These are phyloP conservation scores for Microcebus tavaratra DNA, from an alignment of 2,113 vertebrate species.

Conservation along the genomic window DNA sequence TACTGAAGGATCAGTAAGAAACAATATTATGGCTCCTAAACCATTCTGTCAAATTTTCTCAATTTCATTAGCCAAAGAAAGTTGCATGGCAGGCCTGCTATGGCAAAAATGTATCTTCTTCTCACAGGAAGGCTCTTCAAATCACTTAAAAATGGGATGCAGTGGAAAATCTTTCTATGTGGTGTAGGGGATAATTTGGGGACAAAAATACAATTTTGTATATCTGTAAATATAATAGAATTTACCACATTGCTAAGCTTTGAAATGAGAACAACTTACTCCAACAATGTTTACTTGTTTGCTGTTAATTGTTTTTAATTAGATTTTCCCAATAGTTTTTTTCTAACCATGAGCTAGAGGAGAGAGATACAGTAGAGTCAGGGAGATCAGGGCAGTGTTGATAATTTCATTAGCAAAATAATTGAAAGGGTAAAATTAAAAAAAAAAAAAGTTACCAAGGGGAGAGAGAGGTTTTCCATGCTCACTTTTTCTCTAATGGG, in stretches of 20 bases:
- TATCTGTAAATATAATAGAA: background rate
- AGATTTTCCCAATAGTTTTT: background rate
- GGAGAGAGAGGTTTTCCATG: rapidly evolving
- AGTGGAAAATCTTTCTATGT: background rate
- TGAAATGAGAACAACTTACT: background rate
- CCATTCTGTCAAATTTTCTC: background rate
- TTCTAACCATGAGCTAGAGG: background rate
- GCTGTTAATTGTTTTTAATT: background rate
- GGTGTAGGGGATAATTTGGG: background rate
- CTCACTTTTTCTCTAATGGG: background rate
- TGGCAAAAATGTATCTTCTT: background rate
- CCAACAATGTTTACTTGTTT: background rate
- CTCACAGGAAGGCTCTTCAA: background rate
- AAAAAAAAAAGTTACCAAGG: background rate
- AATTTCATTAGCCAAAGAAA: background rate
- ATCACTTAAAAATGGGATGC: background rate
- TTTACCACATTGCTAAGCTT: background rate
- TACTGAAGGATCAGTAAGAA: background rate
- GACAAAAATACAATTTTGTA: background rate
- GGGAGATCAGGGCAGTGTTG: background rate
- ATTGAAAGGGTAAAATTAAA: background rate
- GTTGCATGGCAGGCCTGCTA: background rate
- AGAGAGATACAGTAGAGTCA: background rate
- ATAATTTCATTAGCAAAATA: background rate
- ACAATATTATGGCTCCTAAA: background rate